Evolutionary conservation across 2,113 vertebrate species (phyloP).

Genomic region (Embiotoca jacksoni): DNA sequence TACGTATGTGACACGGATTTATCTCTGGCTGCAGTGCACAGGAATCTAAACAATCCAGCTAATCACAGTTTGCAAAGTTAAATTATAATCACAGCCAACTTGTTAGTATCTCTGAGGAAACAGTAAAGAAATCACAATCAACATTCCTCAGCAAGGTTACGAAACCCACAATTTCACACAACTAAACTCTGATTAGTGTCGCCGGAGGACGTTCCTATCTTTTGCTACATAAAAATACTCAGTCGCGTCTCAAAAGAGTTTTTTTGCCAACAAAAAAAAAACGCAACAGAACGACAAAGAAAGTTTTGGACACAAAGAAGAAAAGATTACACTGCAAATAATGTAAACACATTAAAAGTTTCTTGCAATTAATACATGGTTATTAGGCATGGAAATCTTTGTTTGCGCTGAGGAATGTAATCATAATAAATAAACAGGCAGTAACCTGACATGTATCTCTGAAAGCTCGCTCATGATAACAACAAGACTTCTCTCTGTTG

Average conservation of each 20-base stretch:
- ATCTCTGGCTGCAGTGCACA: conserved; percentile 67
- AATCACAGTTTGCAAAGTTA: conserved; percentile 84
- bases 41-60: conserved; percentile 81
- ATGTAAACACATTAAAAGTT: too few relatives aligned
- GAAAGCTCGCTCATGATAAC: conserved; percentile 5
- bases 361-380: background rate
- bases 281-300: background rate
- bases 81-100: conserved; percentile 76
- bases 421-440: background rate
- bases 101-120: conserved; percentile 83
- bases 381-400: background rate
- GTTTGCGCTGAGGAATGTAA: conserved; percentile 6
- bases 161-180: conserved; percentile 70
- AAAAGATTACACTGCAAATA: too few relatives aligned
- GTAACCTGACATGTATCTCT: conserved; percentile 2
- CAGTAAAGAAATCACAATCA: conserved; percentile 81
- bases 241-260: conserved; percentile 27
- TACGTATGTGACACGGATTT: conserved; percentile 65
- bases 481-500: background rate
- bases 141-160: conserved; percentile 84
- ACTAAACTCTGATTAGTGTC: conserved; percentile 35
- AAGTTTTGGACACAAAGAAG: background rate
- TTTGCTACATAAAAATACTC: conserved; percentile 42
- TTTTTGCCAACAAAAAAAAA: background rate
- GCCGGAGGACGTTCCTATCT: conserved; percentile 62